Base-by-base conservation (phyloP, 2,888 invertebrate genomes). In the Ischnus inquisitorius region DNA sequence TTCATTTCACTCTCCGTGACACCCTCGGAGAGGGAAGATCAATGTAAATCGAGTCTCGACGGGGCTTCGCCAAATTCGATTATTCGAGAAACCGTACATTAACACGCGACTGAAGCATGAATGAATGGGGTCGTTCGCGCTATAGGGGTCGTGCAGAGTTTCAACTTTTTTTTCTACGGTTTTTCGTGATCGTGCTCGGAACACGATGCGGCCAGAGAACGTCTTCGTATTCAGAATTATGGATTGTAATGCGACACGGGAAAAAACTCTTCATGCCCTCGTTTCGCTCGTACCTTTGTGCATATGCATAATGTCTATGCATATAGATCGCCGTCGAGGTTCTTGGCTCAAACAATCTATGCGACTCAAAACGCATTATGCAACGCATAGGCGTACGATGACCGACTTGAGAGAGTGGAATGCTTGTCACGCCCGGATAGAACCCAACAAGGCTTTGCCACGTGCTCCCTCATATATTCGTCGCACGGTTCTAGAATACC, bases 381-480 rank as follows among this genome's bases (percentile, higher is more conserved):
- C 82, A 85, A 85, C 60, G 79, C 28, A 69, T 76, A 72, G 72
- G 74, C 72, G 69, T 79, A 81, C 65, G 85, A 79, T 82, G 83
- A 82, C 81, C 85, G 83, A 81, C 85, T 86, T 86, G 76, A 81
- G 82, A 74, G 80, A 72, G 68, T 69, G 79, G 85, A 83, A 84
- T 86, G 81, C 74, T 79, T 82, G 83, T 85, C 83, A 83, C 85
- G 83, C 83, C 82, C 83, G 83, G 76, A 65, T 76, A 77, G 83
- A 82, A 62, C 83, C 79, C 78, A 85, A 79, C 83, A 81, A 83
- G 82, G 83, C 74, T 76, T 82, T 48, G 76, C 84, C 85, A 84
- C 84, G 86, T 86, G 86, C 78, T 86, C 62, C 57, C 62, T 68
- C 72, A 60, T 34, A 72, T 69, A 85, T 82, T 85, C 75, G 83